Evolutionary conservation across 1,140 invertebrate species (phyloP).

Genomic region (Chironomus striatipennis): DNA sequence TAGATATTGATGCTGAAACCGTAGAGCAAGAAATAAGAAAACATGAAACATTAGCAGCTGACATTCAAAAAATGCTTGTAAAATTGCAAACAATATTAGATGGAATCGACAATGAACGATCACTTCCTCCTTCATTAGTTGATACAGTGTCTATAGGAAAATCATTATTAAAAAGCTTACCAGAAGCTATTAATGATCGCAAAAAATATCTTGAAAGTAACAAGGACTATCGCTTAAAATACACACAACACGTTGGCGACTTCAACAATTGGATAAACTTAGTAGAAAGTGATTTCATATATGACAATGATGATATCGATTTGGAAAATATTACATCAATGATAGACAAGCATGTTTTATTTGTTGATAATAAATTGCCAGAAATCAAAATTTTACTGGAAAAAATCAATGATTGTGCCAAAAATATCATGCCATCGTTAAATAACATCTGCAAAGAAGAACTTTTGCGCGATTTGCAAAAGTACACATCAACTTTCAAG

Average conservation of each 20-base stretch:
- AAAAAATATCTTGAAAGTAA: constrained; percentile 72
- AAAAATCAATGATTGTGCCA: constrained; percentile 70
- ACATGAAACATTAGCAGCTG: constrained; percentile 59
- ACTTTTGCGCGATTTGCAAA: constrained; percentile 64
- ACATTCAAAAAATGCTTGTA: constrained; percentile 61
- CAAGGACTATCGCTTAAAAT: constrained; percentile 65
- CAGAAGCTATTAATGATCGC: constrained; percentile 68
- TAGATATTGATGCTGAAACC: constrained; percentile 67
- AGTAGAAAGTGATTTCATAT: constrained; percentile 65
- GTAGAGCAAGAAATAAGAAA: constrained; percentile 74
- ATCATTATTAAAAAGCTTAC: constrained; percentile 64
- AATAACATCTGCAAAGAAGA: constrained; percentile 70
- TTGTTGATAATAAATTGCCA: constrained; percentile 66
- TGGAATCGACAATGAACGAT: constrained; percentile 59
- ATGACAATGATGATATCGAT: constrained; percentile 74
- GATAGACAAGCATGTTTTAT: constrained; percentile 77
- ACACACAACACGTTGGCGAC: constrained; percentile 61
- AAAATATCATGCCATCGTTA: constrained; percentile 79
- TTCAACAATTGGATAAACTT: constrained; percentile 78
- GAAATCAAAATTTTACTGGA: constrained; percentile 73
- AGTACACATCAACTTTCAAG: constrained; percentile 66
- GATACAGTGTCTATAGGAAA: constrained; percentile 77
- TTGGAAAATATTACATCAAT: constrained; percentile 75
- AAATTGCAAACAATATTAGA: constrained; percentile 60
- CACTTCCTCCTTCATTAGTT: constrained; percentile 63